These are phyloP conservation scores for Caenorhabditis uteleia DNA, from an alignment of 2,888 invertebrate genomes.

Conservation along the genomic window DNA sequence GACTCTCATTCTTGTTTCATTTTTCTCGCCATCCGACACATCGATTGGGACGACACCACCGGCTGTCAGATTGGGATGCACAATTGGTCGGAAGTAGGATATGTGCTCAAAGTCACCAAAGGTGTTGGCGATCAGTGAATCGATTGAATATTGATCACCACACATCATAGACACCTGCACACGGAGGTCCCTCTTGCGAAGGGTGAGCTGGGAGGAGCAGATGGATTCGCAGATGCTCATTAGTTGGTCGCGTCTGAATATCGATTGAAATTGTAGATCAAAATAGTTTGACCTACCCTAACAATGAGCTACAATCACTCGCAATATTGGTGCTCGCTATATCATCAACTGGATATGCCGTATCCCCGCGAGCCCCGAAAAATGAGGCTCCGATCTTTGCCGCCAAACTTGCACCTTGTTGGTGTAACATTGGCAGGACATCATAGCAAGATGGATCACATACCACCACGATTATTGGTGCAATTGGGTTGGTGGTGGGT, in stretches of 20 bases:
- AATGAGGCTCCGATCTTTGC: slow-evolving; percentile 4
- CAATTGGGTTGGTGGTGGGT: slow-evolving; percentile 10
- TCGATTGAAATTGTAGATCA: neutral
- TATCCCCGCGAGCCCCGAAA: slow-evolving; percentile 4
- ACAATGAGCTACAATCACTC: slow-evolving; percentile 11
- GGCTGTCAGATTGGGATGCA: slow-evolving; percentile 6
- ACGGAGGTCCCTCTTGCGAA: slow-evolving; percentile 30
- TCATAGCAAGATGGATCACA: slow-evolving; percentile 43
- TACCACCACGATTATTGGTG: slow-evolving; percentile 37
- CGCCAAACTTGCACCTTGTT: slow-evolving; percentile 11
- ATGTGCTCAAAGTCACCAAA: slow-evolving; percentile 10
- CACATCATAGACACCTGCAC: slow-evolving; percentile 55
- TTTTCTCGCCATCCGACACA: slow-evolving; percentile 7
- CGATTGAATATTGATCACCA: slow-evolving; percentile 46
- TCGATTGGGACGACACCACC: slow-evolving; percentile 21
- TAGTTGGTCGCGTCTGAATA: slow-evolving; percentile 44
- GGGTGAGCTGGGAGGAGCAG: slow-evolving; percentile 40
- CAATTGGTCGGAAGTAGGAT: slow-evolving; percentile 13
- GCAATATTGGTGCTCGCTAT: slow-evolving; percentile 1
- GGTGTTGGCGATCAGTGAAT: slow-evolving; percentile 29
- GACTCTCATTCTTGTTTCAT: slow-evolving; percentile 11
- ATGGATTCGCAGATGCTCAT: slow-evolving; percentile 44
- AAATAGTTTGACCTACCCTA: slow-evolving; percentile 1
- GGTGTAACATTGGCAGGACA: slow-evolving; percentile 39
- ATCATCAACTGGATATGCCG: slow-evolving; percentile 2